Evolutionary conservation across 2,797 vertebrate genomes (phyloP), one percentile per base, ranked within the genome.

Genomic region (Eulemur albifrons): DNA sequence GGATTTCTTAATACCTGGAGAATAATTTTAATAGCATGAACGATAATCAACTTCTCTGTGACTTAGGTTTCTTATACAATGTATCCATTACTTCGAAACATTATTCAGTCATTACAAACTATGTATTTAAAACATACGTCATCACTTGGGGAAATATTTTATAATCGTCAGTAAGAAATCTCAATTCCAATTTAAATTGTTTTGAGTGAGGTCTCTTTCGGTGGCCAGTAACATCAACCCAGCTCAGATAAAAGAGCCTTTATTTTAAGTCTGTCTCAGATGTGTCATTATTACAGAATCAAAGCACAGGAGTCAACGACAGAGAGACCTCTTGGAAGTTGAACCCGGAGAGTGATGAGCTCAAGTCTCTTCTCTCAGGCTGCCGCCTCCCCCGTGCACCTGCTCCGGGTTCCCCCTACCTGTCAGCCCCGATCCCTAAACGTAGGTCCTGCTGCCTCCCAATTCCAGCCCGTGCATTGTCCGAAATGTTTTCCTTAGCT

Each of bases 1-100:
- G 89, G 25, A 59, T 35, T 59, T 94, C 72, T 94, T 76, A 80
- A 48, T 82, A 82, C 2, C 17, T 20, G 35, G 20, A 48, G 32
- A 76, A 90, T 95, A 87, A 80, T 94, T 95, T 88, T 87, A 84
- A 32, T 50, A 35, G 13, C 30, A 63, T 88, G 76, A 61, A 65
- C 4, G 35, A 7, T 61, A 87, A 88, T 57, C 23, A 63, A 32
- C 7, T 57, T 76, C 75, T 11, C 93, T 57, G 5, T 48, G 18
- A 89, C 9, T 82, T 83, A 69, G 18, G 1, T 11, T 61, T 73
- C 12, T 94, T 88, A 84, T 21, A 59, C 21, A 94, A 4, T 70
- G 4, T 57, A 38, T 88, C 32, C 9, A 50, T 40, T 90, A 54
- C 2, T 72, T 43, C 70, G 48, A 80, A 93, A 84, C 91, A 80